A percentile compares a stretch with the other conserved stretches of the same genome.
Conservation (phyloP, 1,140 invertebrate genomes). For the Epicauta chinensis region DNA sequence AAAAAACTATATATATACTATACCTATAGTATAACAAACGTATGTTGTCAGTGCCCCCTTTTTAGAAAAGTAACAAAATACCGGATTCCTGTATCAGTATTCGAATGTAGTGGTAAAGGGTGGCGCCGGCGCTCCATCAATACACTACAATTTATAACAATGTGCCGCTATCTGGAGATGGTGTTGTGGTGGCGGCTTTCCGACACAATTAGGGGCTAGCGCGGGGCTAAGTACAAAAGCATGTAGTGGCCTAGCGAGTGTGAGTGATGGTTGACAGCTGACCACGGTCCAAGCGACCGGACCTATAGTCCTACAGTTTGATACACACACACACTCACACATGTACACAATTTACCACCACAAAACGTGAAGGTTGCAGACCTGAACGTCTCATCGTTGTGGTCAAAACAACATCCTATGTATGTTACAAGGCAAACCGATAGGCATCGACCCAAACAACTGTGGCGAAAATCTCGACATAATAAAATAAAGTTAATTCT, state of each 20-base stretch:
- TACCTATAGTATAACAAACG: too few relatives aligned
- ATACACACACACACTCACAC: too few relatives aligned
- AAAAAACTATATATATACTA: too few relatives aligned
- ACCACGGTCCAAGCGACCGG: constrained; percentile 28
- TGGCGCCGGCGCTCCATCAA: constrained; percentile 6
- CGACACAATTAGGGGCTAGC: constrained; percentile 39
- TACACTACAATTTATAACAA: background rate
- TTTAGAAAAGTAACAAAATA: constrained; percentile 8
- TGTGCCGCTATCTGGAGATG: constrained; percentile 23
- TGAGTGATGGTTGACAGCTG: constrained; percentile 43
- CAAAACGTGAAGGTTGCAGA: constrained; percentile 12
- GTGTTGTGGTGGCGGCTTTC: constrained; percentile 27
- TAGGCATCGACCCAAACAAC: too few relatives aligned
- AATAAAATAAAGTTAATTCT: too few relatives aligned
- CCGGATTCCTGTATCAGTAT: background rate
- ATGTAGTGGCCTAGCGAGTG: constrained; percentile 36
- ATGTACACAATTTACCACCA: background rate
- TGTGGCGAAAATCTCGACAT: too few relatives aligned
- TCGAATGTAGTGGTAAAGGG: background rate
- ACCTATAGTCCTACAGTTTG: background rate
- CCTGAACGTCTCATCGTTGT: background rate
- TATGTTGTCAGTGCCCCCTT: constrained; percentile 1
- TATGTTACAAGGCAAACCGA: background rate
- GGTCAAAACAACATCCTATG: constrained; percentile 3
- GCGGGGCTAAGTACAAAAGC: constrained; percentile 40